phyloP scores from a whole-genome alignment of 2,797 vertebrate species.

The Acanthurus leucopareius region DNA sequence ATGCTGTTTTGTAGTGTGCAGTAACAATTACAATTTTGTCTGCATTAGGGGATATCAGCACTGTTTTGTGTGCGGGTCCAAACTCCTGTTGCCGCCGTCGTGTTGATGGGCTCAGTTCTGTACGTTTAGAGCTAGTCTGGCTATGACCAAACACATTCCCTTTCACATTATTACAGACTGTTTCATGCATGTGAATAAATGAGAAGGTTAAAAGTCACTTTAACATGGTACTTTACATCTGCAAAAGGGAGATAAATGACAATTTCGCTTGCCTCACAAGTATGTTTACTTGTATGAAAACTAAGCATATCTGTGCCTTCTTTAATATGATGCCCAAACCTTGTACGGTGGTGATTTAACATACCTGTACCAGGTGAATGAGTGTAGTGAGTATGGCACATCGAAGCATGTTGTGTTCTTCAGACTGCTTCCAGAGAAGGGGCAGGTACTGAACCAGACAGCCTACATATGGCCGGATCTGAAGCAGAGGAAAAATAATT shows the following conservation, averaged over 20 bases:
- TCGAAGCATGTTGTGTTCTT: conserved; percentile 98
- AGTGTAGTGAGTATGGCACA: conserved; percentile 97
- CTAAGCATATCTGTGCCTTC: not conserved
- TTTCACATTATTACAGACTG: not conserved
- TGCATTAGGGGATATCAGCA: not conserved
- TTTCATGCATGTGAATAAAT: not conserved
- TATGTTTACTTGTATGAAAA: not conserved
- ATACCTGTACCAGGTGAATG: conserved; percentile 95
- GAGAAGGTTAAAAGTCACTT: not conserved
- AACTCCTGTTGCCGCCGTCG: not conserved
- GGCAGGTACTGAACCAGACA: conserved; percentile 97
- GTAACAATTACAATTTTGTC: not conserved
- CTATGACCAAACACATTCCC: not conserved
- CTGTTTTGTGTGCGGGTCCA: not conserved
- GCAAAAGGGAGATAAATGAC: no score
- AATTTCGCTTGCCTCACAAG: not conserved
- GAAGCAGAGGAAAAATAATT: conserved; percentile 10
- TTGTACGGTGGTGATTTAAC: not conserved
- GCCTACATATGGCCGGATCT: conserved; percentile 95
- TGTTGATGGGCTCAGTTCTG: not conserved
- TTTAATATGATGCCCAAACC: not conserved
- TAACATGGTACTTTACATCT: not conserved
- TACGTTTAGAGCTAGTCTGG: not conserved
- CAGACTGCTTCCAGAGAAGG: conserved; percentile 98
- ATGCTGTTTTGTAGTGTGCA: not conserved